Evolutionary conservation across 1,140 invertebrate species (phyloP), one percentile per base, ranked within the genome.

Genomic region (Mesaphorura yosii): DNA sequence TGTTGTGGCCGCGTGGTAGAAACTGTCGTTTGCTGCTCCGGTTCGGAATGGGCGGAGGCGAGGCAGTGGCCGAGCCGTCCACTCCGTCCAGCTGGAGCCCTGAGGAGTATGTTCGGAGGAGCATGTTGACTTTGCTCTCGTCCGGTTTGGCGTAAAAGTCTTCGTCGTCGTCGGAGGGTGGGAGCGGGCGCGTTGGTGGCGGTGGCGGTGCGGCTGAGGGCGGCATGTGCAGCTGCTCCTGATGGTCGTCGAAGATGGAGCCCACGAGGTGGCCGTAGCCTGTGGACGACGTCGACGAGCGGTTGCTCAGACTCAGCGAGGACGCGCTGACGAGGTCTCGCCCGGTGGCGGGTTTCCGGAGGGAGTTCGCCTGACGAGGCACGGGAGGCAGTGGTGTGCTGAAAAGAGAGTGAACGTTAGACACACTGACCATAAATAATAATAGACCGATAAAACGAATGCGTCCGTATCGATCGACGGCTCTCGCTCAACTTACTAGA

Each of bases 311-410:
- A 70, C 25, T 19, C n/a, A n/a, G n/a, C n/a, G n/a, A 55, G 65
- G 66, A 55, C 66, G 65, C 51, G 68, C 65, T 47, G 60, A 69
- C 10, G 64, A 65, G 7, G 51, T 56, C 17, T 66, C 65, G 19
- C 69, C 71, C 47, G 70, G 39, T 0, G 66, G n/a, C n/a, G n/a
- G n/a, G n/a, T n/a, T n/a, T n/a, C n/a, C 69, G 7, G 63, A 59
- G 48, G 73, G 75, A 40, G 82, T 80, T 20, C 73, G 72, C 19
- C 81, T n/a, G n/a, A n/a, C n/a, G n/a, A n/a, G n/a, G 82, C 42
- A 84, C 64, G 3, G 81, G 81, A 39, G 82, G 82, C 51, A 85
- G 64, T 15, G 83, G 82, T 6, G 82, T 81, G 66, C 79, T 81
- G 66, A 44, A 70, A 66, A 49, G 52, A 17, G 57, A 58, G 57